These are phyloP conservation scores for Oreochromis tanganicae DNA, from an alignment of 2,113 vertebrate species.

Conservation along the genomic window DNA sequence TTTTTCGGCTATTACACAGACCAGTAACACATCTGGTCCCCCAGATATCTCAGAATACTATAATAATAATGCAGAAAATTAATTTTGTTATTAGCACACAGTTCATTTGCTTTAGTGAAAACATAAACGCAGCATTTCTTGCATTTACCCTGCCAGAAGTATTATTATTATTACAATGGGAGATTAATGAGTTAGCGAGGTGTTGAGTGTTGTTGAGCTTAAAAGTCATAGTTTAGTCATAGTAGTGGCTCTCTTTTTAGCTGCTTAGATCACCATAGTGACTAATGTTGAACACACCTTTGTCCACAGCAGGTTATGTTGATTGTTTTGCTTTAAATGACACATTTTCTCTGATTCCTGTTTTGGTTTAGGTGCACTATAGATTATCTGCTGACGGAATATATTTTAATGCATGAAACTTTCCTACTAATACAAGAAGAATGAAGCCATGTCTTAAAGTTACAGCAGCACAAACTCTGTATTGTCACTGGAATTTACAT, in stretches of 20 bases:
- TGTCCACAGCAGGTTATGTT: not conserved
- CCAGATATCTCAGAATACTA: not conserved
- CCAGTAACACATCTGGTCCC: not conserved
- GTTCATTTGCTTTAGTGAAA: not conserved
- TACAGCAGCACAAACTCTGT: not conserved
- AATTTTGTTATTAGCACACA: not conserved
- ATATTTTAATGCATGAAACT: not conserved
- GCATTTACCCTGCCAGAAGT: fast-evolving
- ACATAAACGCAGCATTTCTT: not conserved
- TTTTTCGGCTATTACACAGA: not conserved
- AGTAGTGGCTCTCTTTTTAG: not conserved
- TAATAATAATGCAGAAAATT: not conserved
- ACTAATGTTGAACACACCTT: not conserved
- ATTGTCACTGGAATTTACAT: not conserved
- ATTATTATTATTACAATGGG: not conserved
- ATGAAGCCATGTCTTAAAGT: not conserved
- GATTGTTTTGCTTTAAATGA: not conserved
- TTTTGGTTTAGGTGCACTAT: not conserved
- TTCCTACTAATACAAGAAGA: not conserved
- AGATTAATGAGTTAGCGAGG: not conserved
- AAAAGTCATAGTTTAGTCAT: not conserved
- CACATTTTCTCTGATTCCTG: not conserved
- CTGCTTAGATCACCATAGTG: not conserved
- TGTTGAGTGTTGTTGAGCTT: not conserved
- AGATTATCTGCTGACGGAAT: not conserved